Conservation (phyloP, 1,140 invertebrate species). For the Ceratitis capitata region DNA sequence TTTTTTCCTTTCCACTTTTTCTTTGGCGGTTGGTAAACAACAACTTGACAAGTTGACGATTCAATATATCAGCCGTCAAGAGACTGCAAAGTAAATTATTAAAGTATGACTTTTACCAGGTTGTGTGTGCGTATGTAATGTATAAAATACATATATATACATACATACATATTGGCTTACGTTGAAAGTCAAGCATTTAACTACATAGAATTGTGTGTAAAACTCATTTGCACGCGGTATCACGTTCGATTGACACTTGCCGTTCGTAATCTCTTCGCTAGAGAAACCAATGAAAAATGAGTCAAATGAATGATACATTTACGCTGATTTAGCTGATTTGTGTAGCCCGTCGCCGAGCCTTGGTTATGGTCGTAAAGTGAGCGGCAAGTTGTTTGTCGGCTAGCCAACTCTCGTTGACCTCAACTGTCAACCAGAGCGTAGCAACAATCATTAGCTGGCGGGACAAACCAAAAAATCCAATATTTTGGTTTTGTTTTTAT, state of each 20-base stretch:
- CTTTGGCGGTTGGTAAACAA: not conserved
- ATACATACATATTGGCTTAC: not conserved
- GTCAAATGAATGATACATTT: not conserved
- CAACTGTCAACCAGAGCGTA: not conserved
- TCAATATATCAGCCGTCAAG: not conserved
- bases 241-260: not conserved
- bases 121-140: no score
- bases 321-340: not conserved
- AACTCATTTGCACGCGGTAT: not conserved
- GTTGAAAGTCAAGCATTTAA: not conserved
- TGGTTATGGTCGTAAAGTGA: not conserved
- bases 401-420: not conserved
- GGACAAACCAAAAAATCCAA: not conserved
- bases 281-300: not conserved
- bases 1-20: not conserved
- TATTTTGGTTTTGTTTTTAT: not conserved
- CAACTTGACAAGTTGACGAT: not conserved
- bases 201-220: not conserved
- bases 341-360: not conserved
- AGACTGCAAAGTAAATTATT: not conserved
- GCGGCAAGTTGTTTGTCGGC: not conserved
- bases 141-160: not conserved
- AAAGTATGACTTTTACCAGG: not conserved
- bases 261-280: not conserved
- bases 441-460: not conserved